Evolutionary conservation across 1,140 invertebrate species (phyloP).

Genomic region (Hestina assimilis): DNA sequence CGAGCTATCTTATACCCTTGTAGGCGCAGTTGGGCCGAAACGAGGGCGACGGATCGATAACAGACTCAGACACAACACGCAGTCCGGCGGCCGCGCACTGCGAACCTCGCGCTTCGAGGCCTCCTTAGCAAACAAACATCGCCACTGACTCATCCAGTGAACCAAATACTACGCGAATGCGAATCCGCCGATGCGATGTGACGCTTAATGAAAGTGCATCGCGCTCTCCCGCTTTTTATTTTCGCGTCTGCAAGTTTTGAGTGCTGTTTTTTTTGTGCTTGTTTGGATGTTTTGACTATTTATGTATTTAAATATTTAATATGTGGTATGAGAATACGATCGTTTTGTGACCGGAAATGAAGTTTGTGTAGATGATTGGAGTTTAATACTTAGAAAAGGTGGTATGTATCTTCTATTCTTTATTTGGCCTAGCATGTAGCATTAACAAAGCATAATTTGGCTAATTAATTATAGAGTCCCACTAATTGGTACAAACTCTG

Average conservation of each 20-base stretch:
- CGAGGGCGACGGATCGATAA: constrained; percentile 71
- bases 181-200: constrained; percentile 3
- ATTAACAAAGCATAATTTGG: no score
- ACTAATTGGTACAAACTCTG: no score
- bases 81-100: constrained; percentile 35
- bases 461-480: no score
- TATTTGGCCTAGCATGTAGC: no score
- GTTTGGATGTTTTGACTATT: neutral
- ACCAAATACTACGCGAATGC: constrained; percentile 3
- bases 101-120: constrained; percentile 17
- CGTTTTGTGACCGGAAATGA: neutral
- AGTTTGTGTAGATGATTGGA: neutral
- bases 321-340: neutral
- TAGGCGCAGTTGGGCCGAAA: constrained; percentile 61
- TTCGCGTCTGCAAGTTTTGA: neutral
- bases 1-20: constrained; percentile 40
- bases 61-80: constrained; percentile 63
- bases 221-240: neutral
- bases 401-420: no score
- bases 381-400: neutral
- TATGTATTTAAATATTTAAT: neutral
- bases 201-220: constrained; percentile 2
- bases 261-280: constrained; percentile 1
- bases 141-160: constrained; percentile 14
- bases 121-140: constrained; percentile 23